Evolutionary conservation across 2,113 vertebrate species (phyloP).

Genomic region (Paralichthys olivaceus): DNA sequence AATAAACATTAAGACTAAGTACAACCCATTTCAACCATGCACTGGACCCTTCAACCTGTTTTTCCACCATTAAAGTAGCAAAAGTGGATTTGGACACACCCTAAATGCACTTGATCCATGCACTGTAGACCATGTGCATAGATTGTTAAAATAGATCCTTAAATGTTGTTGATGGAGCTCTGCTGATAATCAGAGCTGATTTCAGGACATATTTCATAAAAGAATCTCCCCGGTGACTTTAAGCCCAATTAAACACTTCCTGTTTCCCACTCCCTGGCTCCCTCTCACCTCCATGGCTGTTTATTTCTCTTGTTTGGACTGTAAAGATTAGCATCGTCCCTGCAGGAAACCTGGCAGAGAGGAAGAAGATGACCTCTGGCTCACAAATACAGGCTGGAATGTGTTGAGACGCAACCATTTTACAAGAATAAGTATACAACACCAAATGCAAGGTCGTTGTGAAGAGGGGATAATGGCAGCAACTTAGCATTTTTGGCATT

Average conservation of each 20-base stretch:
- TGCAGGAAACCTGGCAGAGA: conserved; percentile 79
- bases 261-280: conserved; percentile 77
- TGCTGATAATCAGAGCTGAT: conserved; percentile 4
- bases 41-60: not conserved
- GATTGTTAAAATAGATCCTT: not conserved
- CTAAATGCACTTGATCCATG: not conserved
- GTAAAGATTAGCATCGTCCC: conserved; percentile 80
- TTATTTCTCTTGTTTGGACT: conserved; percentile 79
- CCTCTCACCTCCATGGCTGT: conserved; percentile 71
- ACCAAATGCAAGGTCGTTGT: not conserved
- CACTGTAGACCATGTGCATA: not conserved
- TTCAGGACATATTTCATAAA: conserved; percentile 4
- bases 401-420: not conserved
- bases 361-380: conserved; percentile 68
- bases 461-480: not conserved
- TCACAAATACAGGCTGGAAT: not conserved
- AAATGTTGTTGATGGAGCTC: not conserved
- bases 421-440: not conserved
- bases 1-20: not conserved
- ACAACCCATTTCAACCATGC: not conserved
- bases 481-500: too few relatives aligned
- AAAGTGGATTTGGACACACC: not conserved
- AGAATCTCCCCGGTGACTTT: conserved; percentile 28
- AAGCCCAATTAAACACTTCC: conserved; percentile 76
- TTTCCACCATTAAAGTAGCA: conserved; percentile 1